Base-by-base conservation (phyloP, 2,888 invertebrate species). In the Dorcus hopei region DNA sequence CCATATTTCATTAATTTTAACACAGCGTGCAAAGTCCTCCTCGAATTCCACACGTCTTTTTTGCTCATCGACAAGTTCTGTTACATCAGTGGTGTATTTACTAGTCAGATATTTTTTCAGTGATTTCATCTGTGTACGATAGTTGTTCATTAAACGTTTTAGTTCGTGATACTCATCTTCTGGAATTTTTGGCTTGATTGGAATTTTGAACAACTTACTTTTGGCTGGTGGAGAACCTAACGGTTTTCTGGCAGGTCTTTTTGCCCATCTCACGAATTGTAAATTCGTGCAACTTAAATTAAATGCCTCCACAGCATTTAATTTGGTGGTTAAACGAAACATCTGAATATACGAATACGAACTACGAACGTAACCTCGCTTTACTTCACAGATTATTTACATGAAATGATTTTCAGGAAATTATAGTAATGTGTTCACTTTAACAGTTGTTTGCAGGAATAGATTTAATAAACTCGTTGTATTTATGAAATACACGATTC, bases 201-300 rank as follows among this genome's bases (percentile, higher is more conserved):
- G 87, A 59, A 93, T 82, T 64, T 86, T 84, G 77, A 85, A 93
- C 49, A 89, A 65, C 81, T 93, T 94, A 66, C 85, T 87, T 79
- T 90, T 91, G 0, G 93, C 93, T 9, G 85, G 85, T 2, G 91
- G 90, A 49, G 92, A 57, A 91, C 91, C 91, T 62, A 87, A 80
- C 0, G 93, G 93, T 77, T 94, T 93, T 65, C 90, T 82, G 26
- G 7, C 26, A 33, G 26, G 26, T 33, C 26, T 33, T 33, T 33
- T 33, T 1, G 26, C 77, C 82, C 84, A 86, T 66, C 87, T 78
- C 6, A 85, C 78, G 52, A 61, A 55, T 64, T 72, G 72, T 39
- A 68, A 54, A 49, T 66, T 66, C 3, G 48, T 38, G 2, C 38
- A 49, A 54, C 6, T 33, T 33, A 33, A 33, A 33, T 33, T 33